Conservation (phyloP, 2,888 invertebrate genomes). For the Digitonthophagus gazella region DNA sequence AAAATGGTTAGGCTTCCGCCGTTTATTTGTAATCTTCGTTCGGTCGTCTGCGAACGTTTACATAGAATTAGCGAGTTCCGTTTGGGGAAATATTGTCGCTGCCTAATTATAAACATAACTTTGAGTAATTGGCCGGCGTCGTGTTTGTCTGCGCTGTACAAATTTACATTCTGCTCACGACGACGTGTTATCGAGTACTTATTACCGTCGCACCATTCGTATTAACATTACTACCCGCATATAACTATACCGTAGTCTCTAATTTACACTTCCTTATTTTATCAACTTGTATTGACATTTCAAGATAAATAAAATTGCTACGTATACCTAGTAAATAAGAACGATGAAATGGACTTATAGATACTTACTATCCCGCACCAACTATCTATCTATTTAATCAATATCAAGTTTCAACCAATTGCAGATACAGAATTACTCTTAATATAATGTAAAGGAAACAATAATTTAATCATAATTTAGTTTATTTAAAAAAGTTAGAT, state of each 20-base stretch:
- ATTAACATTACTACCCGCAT: not conserved
- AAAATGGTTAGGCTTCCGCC: not conserved
- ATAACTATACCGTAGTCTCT: not conserved
- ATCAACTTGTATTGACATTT: not conserved
- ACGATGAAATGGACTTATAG: no score
- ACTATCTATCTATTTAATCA: no score
- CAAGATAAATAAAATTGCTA: no score
- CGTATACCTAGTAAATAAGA: no score
- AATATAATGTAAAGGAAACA: no score
- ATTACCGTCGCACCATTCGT: constrained; percentile 13
- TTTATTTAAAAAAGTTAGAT: no score
- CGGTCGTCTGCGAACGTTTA: constrained; percentile 39
- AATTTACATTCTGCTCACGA: constrained; percentile 48
- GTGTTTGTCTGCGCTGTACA: constrained; percentile 48
- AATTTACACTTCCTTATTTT: not conserved
- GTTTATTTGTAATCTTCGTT: constrained; percentile 12
- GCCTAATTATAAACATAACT: constrained; percentile 51
- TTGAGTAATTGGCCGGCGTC: constrained; percentile 48
- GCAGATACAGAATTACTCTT: no score
- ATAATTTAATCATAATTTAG: no score
- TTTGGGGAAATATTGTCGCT: constrained; percentile 51
- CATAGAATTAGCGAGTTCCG: constrained; percentile 50
- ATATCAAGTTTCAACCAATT: no score
- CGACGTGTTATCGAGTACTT: constrained; percentile 47
- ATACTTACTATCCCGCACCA: no score